Evolutionary conservation across 2,113 vertebrate genomes (phyloP).

Genomic region (Tinamus guttatus): DNA sequence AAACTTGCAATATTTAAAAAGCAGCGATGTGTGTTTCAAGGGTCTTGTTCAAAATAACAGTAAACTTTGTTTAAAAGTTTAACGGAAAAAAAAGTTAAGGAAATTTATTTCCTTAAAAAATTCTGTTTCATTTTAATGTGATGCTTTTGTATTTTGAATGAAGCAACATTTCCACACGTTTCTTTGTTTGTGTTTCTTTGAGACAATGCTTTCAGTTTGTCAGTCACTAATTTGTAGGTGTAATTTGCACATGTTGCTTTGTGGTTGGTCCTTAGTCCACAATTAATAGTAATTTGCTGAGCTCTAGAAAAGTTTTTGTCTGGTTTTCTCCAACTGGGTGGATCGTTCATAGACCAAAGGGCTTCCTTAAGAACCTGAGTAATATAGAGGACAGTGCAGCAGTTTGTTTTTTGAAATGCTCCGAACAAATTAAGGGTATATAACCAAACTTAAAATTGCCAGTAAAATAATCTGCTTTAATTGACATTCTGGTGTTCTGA

Average conservation of each 20-base stretch:
- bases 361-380: neutral
- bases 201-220: neutral
- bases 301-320: neutral
- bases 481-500: neutral
- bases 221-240: neutral
- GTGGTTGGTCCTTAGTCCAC: neutral
- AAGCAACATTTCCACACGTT: neutral
- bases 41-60: neutral
- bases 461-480: neutral
- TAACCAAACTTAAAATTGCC: neutral
- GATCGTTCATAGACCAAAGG: neutral
- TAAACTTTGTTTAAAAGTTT: neutral
- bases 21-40: neutral
- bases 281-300: neutral
- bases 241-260: neutral
- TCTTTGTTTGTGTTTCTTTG: neutral
- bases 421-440: neutral
- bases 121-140: neutral
- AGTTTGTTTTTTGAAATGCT: neutral
- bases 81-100: neutral
- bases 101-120: neutral
- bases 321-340: neutral
- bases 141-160: neutral
- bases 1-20: neutral
- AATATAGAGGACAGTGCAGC: neutral